Base-by-base conservation (phyloP, 23 tunicate genomes). In the Diplosoma virens region DNA sequence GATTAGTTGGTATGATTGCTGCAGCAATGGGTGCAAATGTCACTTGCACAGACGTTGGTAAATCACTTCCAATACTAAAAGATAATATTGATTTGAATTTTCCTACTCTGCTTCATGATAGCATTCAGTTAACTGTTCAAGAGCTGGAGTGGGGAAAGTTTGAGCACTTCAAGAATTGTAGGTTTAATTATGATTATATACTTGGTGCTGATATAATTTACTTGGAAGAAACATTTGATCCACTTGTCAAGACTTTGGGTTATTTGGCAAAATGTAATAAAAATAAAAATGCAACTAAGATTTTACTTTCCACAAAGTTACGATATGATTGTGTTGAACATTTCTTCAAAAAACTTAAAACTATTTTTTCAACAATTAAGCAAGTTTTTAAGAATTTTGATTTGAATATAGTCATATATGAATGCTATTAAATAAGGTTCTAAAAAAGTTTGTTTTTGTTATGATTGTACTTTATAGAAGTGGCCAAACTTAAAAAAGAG, bases 131-230 rank as follows among this genome's bases (percentile, higher is more conserved):
- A 16, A 17, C 1, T 6, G 87, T 92, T 7, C 2, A 31, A 1
- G 85, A 84, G 32, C 31, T 92, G 28, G 68, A 85, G 76, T 92
- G 97, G 97, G 92, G 92, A n/a, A 47, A 61, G 47, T n/a, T n/a
- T n/a, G 47, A 81, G 33, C 66, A 64, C 25, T 37, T 67, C 1
- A 69, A 47, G 2, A 59, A 26, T 67, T 6, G 20, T 23, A 74
- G 59, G 1, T 1, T 17, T 16, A 1, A 30, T 16, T 92, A 75
- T 55, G 92, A 92, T 58, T 58, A 73, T 30, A 61, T 92, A 2
- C 21, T 92, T 14, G 97, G 97, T 3, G 97, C 97, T 3, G 97
- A 92, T 71, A 85, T 92, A 14, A 81, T 92, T 24, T 92, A 92
- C 37, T 54, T 69, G 11, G 97, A 85, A 81, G 86, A 81, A 14